These are phyloP conservation scores for Halocynthia aurantium DNA, from an alignment of 23 tunicate genomes.

Conservation along the genomic window DNA sequence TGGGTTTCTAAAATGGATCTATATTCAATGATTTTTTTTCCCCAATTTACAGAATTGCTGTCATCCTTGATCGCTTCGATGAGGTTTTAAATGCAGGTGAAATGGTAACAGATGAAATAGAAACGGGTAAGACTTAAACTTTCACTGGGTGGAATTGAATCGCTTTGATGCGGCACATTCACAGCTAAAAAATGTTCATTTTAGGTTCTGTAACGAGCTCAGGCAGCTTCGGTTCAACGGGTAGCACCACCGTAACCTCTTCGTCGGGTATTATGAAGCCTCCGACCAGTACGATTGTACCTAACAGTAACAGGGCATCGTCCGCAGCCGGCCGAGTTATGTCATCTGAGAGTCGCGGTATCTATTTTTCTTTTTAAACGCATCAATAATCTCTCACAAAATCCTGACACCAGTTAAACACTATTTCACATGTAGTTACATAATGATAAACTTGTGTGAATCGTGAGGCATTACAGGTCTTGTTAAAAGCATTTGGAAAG, in stretches of 20 bases:
- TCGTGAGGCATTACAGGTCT: too few relatives aligned
- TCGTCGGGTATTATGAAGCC: constrained; percentile 56
- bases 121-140: constrained; percentile 38
- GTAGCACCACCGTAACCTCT: constrained; percentile 32
- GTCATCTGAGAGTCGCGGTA: constrained; percentile 16
- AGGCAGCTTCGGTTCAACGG: constrained; percentile 73
- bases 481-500: too few relatives aligned
- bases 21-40: not conserved
- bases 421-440: too few relatives aligned
- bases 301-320: constrained; percentile 23
- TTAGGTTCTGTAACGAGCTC: constrained; percentile 71
- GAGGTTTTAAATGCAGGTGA: constrained; percentile 54
- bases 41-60: constrained; percentile 7
- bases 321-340: constrained; percentile 6
- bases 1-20: too few relatives aligned
- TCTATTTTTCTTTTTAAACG: not conserved
- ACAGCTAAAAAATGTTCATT: not conserved
- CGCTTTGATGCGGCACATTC: not conserved
- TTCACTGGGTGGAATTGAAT: not conserved
- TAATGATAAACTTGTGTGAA: too few relatives aligned
- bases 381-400: too few relatives aligned
- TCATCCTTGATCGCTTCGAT: constrained; percentile 45
- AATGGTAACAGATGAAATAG: constrained; percentile 63
- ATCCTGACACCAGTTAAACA: too few relatives aligned
- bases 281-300: constrained; percentile 29